Percentiles rank a stretch among this genome's conserved stretches.
Conservation (phyloP, 2,797 vertebrate genomes). For the Falco concolor region DNA sequence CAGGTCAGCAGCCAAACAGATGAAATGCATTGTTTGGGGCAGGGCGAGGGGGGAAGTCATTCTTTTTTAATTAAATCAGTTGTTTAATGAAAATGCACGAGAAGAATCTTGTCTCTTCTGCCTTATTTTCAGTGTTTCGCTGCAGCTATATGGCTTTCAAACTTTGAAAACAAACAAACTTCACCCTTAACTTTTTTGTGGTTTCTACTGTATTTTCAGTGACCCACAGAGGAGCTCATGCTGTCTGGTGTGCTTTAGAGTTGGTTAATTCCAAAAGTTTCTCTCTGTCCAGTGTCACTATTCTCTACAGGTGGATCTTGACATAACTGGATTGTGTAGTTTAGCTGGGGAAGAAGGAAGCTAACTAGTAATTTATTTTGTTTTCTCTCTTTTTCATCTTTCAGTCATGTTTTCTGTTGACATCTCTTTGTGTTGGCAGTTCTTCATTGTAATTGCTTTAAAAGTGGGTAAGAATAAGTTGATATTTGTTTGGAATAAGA, state of each 20-base stretch:
- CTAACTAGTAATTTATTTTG: not conserved
- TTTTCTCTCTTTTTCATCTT: not conserved
- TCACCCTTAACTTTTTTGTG: not conserved
- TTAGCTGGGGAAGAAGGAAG: not conserved
- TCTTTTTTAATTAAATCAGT: slow-evolving; percentile 13
- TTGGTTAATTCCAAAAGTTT: not conserved
- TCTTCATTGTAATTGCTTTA: not conserved
- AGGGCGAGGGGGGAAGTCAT: not conserved
- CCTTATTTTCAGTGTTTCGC: not conserved
- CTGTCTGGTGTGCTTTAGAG: not conserved
- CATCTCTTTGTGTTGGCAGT: not conserved
- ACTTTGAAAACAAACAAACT: not conserved
- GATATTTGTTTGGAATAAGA: not conserved
- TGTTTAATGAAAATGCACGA: not conserved
- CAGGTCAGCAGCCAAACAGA: slow-evolving; percentile 14
- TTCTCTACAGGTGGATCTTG: not conserved
- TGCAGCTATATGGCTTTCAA: not conserved
- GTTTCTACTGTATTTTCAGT: slow-evolving; percentile 1
- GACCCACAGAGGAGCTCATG: not conserved
- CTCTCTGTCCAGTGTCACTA: not conserved
- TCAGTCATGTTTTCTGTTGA: not conserved
- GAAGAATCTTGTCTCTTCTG: not conserved
- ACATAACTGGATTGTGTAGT: not conserved
- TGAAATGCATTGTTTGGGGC: not conserved
- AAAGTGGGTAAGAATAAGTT: not conserved